Evolutionary conservation across 2,797 vertebrate species (phyloP), one percentile per base, ranked within the genome.

Genomic region (Ctenopoma kingsleyae): DNA sequence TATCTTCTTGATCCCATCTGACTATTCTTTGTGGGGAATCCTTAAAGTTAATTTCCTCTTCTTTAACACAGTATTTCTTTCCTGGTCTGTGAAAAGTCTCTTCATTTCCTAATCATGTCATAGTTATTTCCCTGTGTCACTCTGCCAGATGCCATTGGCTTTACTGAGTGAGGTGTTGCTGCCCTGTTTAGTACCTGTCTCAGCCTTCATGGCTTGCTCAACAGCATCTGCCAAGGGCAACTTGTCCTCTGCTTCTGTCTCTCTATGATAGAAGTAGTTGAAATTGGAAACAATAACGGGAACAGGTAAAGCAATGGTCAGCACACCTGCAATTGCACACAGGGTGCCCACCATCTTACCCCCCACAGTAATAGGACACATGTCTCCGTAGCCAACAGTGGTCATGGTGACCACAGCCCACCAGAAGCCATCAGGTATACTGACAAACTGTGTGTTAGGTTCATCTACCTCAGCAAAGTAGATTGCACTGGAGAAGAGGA

Each of bases 331-430:
- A 0, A 99, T 98, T 84, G 97, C 98, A 0, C 98, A 99, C 71
- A 99, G 84, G 0, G 96, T 97, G 20, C 98, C 98, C 73, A 99
- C 97, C 11, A 99, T 93, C 91, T 99, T 99, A 1, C 98, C 98
- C 0, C 94, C 97, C n/a, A 97, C 70, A 0, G 98, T 98, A 61
- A 95, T 96, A 0, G 98, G 98, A 84, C 95, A 97, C 98, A 99
- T 99, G 89, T 99, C 98, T 0, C 98, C 98, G 0, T 99, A 99
- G 65, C 98, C 98, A 44, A 99, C 98, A 0, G 98, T 99, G 0
- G 98, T 99, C 98, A 99, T 99, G 22, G 98, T 99, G 17, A 99
- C 97, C 72, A 99, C 97, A 0, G 98, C 98, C 98, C 98, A 99
- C 98, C 98, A 99, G 91, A 99, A 99, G 16, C 96, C 98, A 1